Conservation (phyloP, 2,113 vertebrate species). For the Physeter macrocephalus region DNA sequence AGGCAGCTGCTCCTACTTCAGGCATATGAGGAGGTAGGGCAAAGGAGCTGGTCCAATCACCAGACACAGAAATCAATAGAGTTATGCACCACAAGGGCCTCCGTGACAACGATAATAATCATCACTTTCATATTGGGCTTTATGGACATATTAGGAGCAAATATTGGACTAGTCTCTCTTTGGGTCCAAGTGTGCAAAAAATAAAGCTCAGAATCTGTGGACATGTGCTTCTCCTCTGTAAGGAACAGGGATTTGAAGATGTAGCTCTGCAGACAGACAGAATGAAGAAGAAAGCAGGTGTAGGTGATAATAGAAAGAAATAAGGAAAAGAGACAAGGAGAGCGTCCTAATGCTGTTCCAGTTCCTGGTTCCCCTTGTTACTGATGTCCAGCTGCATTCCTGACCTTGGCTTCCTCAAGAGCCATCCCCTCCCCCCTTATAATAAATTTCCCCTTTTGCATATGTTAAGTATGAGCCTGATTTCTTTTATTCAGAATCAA, state of each 20-base stretch:
- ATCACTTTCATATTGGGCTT: neutral
- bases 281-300: neutral
- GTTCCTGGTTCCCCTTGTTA: neutral
- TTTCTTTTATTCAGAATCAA: constrained; percentile 9
- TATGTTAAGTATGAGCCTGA: neutral
- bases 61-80: neutral
- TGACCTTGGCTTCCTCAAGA: neutral
- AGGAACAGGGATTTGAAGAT: neutral
- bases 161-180: neutral
- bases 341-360: no score
- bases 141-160: neutral
- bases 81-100: neutral
- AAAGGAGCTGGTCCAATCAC: neutral
- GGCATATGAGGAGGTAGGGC: neutral
- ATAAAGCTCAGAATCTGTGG: neutral
- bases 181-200: neutral
- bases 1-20: neutral
- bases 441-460: neutral
- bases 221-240: neutral
- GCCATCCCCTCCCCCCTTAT: no score
- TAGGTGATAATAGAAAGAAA: neutral
- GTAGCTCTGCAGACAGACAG: no score
- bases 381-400: neutral
- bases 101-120: no score
- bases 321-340: neutral